Base-by-base conservation (phyloP, 1,140 invertebrate genomes). In the Pentalonia nigronervosa region DNA sequence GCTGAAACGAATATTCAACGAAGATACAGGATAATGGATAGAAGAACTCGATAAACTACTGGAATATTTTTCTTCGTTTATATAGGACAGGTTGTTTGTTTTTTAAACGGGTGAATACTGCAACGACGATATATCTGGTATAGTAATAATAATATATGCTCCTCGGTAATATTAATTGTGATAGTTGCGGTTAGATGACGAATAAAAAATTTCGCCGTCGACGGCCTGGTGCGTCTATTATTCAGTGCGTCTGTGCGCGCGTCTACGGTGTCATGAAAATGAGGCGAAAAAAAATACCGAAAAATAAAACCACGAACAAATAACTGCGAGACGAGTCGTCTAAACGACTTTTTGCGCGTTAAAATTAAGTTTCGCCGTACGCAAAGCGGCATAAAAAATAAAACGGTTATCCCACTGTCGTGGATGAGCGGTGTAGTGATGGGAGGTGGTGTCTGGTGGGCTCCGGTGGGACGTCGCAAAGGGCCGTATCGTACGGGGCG, bases 221-320 rank as follows among this genome's bases (percentile, higher is more conserved):
- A 41, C 41, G 41, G 41, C 41, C 14, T 2, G 60, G 30, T 11
- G 30, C n/a, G 76, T 83, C 34, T 83, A 83, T 83, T 83, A 83
- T 83, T 83, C 76, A 83, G 34, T 8, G 34, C 7, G 34, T 9
- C 8, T 83, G 2, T 20, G 56, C 14, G 34, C 34, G 41, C 41
- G 20, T 36, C 76, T 36, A 23, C 8, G 8, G 76, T 36, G 34
- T 34, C 34, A 7, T 36, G n/a, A 34, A 83, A 23, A 83, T 30
- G 11, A 30, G 83, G 41, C 0, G 83, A 11, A 20, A 41, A 84
- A 36, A 7, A 84, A 36, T 41, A 84, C 81, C 41, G 17, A 84
- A 45, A 76, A 41, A 84, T 84, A 84, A 84, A 84, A 84, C 21
- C 36, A 45, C 83, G 23, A 84, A 45, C 83, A 84, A 84, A 84